Evolutionary conservation across 2,797 vertebrate species (phyloP).

Genomic region (Sparidentex hasta): DNA sequence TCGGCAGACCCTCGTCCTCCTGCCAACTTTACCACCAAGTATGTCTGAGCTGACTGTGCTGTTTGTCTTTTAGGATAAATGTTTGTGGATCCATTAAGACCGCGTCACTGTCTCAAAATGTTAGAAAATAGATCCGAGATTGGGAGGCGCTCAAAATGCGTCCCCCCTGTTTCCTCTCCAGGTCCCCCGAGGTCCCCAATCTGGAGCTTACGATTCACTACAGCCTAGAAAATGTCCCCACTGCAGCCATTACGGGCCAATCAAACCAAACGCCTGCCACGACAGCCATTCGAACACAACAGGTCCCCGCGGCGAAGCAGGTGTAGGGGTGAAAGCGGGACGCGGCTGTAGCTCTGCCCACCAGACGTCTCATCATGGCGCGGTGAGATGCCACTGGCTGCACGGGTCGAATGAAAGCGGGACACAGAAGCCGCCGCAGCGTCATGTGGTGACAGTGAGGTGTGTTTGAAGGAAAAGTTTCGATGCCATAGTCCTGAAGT

Average conservation of each 20-base stretch:
- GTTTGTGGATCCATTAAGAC: slow-evolving; percentile 33
- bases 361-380: slow-evolving; percentile 76
- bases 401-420: slow-evolving; percentile 86
- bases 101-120: neutral
- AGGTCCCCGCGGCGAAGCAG: slow-evolving; percentile 63
- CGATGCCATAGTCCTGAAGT: neutral
- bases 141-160: neutral
- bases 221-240: slow-evolving; percentile 70
- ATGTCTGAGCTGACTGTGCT: slow-evolving; percentile 40
- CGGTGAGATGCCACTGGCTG: slow-evolving; percentile 86
- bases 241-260: slow-evolving; percentile 70
- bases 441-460: slow-evolving; percentile 92
- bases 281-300: slow-evolving; percentile 58
- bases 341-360: slow-evolving; percentile 80
- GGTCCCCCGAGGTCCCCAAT: slow-evolving; percentile 66
- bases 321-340: slow-evolving; percentile 63
- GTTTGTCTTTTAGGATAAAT: slow-evolving; percentile 17
- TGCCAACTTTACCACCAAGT: slow-evolving; percentile 86
- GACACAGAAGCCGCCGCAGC: slow-evolving; percentile 85
- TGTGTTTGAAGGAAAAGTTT: slow-evolving; percentile 65
- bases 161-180: slow-evolving; percentile 11
- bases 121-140: slow-evolving; percentile 33
- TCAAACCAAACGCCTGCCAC: slow-evolving; percentile 63
- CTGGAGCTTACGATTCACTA: slow-evolving; percentile 64
- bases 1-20: slow-evolving; percentile 78